A percentile compares a stretch with the other conserved stretches of the same genome.
These are phyloP conservation scores for Goniozus legneri DNA, from an alignment of 1,140 invertebrate species.

Conservation along the genomic window DNA sequence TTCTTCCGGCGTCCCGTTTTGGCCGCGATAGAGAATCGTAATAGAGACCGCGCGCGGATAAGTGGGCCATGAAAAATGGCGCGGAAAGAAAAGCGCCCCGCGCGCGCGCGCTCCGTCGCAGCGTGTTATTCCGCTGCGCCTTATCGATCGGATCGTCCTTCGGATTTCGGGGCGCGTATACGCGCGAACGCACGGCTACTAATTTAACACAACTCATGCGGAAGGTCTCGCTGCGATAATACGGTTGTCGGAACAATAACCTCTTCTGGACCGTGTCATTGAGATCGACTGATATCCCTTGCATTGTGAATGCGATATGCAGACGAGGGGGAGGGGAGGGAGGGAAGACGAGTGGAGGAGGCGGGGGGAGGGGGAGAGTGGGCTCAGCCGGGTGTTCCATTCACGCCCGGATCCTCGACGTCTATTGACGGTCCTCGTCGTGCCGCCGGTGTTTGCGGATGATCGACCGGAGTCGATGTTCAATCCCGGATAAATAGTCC, in stretches of 20 bases:
- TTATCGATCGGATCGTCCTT: slow-evolving; percentile 12
- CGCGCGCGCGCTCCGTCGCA: no score
- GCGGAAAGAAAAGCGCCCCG: no score
- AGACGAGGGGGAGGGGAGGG: no score
- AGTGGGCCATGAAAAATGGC: no score
- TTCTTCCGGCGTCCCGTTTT: no score
- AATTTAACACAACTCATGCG: slow-evolving; percentile 30
- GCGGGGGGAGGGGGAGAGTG: no score
- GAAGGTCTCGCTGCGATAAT: slow-evolving; percentile 36
- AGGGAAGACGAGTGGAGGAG: no score
- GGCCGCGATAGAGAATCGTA: no score
- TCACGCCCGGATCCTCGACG: background rate
- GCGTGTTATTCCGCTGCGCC: background rate
- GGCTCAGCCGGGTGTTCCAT: slow-evolving; percentile 17
- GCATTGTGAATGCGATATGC: slow-evolving; percentile 21
- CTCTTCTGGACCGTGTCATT: slow-evolving; percentile 31
- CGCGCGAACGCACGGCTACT: slow-evolving; percentile 21
- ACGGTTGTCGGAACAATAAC: slow-evolving; percentile 24
- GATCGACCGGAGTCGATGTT: slow-evolving; percentile 24
- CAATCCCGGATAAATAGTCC: background rate
- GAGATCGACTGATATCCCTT: slow-evolving; percentile 26
- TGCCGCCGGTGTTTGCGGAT: slow-evolving; percentile 18
- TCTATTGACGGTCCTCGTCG: background rate
- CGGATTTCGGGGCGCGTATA: slow-evolving; percentile 10
- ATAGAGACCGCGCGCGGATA: no score